Evolutionary conservation across 37 sponge, comb jelly and placozoan genomes (phyloP).

Genomic region (Halisarca cf. caerulea): DNA sequence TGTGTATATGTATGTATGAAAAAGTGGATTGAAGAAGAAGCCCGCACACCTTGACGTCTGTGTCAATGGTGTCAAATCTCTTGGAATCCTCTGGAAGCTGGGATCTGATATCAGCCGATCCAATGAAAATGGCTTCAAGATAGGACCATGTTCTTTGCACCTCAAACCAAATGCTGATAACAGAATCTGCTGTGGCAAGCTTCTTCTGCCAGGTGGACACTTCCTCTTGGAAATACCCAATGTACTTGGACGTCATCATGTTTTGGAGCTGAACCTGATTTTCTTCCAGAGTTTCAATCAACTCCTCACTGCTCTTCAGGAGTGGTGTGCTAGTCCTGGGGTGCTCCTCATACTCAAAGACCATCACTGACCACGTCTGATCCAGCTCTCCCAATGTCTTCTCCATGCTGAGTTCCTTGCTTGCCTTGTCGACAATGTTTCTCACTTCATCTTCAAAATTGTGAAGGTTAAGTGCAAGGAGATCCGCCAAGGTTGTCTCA

Average conservation of each 20-base stretch:
- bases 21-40: no score
- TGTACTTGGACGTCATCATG: conserved; percentile 98
- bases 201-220: conserved; percentile 97
- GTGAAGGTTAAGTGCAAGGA: conserved; percentile 96
- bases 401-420: conserved; percentile 99
- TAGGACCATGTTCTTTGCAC: conserved; percentile 99
- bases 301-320: conserved; percentile 86
- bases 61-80: conserved; percentile 94
- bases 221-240: conserved; percentile 96
- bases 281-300: conserved; percentile 98
- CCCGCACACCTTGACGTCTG: conserved; percentile 82
- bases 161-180: conserved; percentile 98
- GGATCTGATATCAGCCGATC: conserved; percentile 94
- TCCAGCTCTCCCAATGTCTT: conserved; percentile 95
- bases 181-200: conserved; percentile 94
- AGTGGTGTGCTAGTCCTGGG: conserved; percentile 76
- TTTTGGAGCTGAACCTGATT: conserved; percentile 99
- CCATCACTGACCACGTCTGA: conserved; percentile 95
- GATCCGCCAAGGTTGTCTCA: conserved; percentile 88
- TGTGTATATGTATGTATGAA: no score
- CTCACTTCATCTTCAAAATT: conserved; percentile 98
- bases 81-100: conserved; percentile 97
- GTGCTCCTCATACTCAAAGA: conserved; percentile 93
- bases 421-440: conserved; percentile 97
- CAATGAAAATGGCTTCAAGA: conserved; percentile 98